These are phyloP conservation scores for Pachyuromys duprasi DNA, from an alignment of 2,797 vertebrate species.

Conservation along the genomic window DNA sequence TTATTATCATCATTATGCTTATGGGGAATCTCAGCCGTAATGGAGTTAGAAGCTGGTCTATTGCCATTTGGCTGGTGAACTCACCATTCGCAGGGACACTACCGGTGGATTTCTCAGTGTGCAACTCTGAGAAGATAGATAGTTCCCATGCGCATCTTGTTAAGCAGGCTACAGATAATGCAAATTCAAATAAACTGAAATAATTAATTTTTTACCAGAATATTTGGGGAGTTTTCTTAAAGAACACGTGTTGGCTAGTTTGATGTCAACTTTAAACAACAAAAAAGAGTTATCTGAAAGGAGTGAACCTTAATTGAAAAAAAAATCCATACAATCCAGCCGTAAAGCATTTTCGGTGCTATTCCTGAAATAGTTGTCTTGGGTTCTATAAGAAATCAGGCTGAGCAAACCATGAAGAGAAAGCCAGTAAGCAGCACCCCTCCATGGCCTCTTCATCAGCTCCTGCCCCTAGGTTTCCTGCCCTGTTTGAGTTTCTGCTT, in stretches of 20 bases:
- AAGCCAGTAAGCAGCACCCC: neutral
- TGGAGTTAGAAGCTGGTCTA: constrained; percentile 33
- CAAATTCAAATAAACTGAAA: neutral
- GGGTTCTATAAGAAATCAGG: neutral
- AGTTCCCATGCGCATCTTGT: neutral
- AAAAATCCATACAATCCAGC: neutral
- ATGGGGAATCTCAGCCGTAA: neutral
- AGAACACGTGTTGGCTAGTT: neutral
- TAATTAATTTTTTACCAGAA: constrained; percentile 24
- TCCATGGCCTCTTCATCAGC: neutral
- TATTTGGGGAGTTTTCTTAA: neutral
- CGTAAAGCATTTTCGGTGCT: neutral
- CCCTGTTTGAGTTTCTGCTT: neutral
- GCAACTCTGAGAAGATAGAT: neutral
- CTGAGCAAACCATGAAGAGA: neutral
- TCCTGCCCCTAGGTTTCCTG: neutral
- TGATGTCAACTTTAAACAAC: neutral
- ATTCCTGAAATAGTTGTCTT: neutral
- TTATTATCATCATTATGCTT: neutral
- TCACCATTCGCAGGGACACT: accelerated
- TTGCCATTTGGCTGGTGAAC: neutral
- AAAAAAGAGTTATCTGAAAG: neutral
- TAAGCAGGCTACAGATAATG: neutral
- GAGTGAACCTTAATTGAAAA: neutral
- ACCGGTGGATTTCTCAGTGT: neutral